These are phyloP conservation scores for Nymphalis io DNA, from an alignment of 1,140 invertebrate genomes.

Conservation along the genomic window DNA sequence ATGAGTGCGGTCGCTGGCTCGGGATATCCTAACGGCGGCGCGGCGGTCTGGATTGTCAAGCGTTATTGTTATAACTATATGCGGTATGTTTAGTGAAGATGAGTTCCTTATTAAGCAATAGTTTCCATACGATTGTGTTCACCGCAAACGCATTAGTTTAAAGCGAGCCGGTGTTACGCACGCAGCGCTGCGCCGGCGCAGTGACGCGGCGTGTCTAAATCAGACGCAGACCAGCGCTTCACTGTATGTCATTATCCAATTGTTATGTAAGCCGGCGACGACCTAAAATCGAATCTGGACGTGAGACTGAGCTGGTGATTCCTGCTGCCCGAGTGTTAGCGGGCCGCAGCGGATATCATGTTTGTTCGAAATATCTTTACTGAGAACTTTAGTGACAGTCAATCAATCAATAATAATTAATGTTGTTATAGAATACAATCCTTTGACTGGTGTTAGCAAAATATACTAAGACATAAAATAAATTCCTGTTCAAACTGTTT, in stretches of 20 bases:
- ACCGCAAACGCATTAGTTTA: too few relatives aligned
- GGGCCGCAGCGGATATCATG: neutral
- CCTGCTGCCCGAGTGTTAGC: slow-evolving; percentile 18
- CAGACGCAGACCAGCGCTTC: slow-evolving; percentile 33
- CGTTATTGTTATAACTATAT: neutral
- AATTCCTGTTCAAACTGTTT: too few relatives aligned
- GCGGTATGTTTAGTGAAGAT: neutral
- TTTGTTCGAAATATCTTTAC: neutral
- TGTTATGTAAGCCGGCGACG: slow-evolving; percentile 70
- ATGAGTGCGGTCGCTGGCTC: too few relatives aligned
- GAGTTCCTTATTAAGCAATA: too few relatives aligned
- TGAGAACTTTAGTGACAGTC: too few relatives aligned
- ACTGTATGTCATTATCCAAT: slow-evolving; percentile 66
- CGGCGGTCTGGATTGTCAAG: too few relatives aligned
- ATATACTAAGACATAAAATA: too few relatives aligned
- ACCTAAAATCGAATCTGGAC: slow-evolving; percentile 69
- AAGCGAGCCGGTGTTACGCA: neutral
- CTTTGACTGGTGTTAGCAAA: too few relatives aligned
- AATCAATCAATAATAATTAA: too few relatives aligned
- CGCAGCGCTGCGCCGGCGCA: neutral
- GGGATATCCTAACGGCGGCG: too few relatives aligned
- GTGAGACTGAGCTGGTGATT: slow-evolving; percentile 32
- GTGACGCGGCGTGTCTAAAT: slow-evolving; percentile 31
- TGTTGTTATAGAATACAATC: too few relatives aligned
- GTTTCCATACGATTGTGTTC: too few relatives aligned